phyloP scores from a whole-genome alignment of 2,888 invertebrate species.

The Stictocephala bisonia region DNA sequence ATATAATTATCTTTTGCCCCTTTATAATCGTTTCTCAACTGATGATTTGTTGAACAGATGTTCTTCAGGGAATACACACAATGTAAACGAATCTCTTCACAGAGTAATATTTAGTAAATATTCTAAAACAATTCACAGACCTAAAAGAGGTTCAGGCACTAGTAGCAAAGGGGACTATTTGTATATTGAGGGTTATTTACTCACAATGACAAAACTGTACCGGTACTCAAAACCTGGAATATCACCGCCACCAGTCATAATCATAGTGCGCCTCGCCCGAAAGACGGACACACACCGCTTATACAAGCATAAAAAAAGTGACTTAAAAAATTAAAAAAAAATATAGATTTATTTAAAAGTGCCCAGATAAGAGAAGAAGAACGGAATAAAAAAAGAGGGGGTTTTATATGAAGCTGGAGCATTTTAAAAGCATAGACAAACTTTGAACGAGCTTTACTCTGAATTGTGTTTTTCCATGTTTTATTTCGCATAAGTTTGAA shows the following conservation, averaged over 20 bases:
- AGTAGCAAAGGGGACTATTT: background rate
- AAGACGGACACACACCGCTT: conserved; percentile 1
- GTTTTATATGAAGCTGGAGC: background rate
- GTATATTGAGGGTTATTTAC: background rate
- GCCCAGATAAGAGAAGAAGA: conserved; percentile 14
- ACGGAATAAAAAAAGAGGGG: conserved; percentile 7
- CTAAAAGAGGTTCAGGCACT: background rate
- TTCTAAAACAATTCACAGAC: background rate
- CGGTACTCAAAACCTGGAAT: background rate
- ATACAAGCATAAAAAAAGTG: background rate
- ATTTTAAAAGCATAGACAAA: background rate
- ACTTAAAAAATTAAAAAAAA: conserved; percentile 1
- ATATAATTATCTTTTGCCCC: too few relatives aligned
- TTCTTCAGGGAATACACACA: too few relatives aligned
- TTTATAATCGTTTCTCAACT: too few relatives aligned
- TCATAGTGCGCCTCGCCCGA: background rate
- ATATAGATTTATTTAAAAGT: conserved; percentile 4
- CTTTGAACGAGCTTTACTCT: background rate
- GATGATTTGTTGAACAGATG: too few relatives aligned
- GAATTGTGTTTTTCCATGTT: conserved; percentile 11
- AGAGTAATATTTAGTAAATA: too few relatives aligned
- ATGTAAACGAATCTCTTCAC: too few relatives aligned
- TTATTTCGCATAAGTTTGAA: background rate
- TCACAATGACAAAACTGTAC: background rate
- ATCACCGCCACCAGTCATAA: background rate